Evolutionary conservation across 2,888 invertebrate species (phyloP).

Genomic region (Asteroscopus sphinx): DNA sequence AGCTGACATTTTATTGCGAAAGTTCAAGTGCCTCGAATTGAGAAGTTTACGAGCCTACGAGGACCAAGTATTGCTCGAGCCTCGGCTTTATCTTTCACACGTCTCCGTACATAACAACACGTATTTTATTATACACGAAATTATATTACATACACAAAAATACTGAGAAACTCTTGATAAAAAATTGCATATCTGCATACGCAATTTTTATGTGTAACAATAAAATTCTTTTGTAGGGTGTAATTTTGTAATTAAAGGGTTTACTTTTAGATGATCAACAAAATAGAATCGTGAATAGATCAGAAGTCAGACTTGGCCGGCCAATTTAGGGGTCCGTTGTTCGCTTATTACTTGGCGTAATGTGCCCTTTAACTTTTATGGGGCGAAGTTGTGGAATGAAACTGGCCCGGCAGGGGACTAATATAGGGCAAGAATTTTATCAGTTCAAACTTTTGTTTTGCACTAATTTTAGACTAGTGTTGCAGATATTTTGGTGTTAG

Average conservation of each 20-base stretch:
- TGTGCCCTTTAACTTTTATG: constrained; percentile 89
- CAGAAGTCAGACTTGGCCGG: constrained; percentile 70
- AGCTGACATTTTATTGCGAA: constrained; percentile 54
- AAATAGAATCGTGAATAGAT: constrained; percentile 74
- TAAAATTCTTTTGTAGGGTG: constrained; percentile 33
- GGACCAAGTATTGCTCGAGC: constrained; percentile 32
- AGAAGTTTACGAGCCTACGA: constrained; percentile 55
- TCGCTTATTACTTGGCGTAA: constrained; percentile 87
- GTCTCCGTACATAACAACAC: constrained; percentile 44
- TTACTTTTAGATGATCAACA: constrained; percentile 35
- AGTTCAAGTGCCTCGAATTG: constrained; percentile 51
- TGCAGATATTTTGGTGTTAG: constrained; percentile 52
- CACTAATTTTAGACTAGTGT: constrained; percentile 75
- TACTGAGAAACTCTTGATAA: constrained; percentile 12
- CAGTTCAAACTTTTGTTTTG: constrained; percentile 75
- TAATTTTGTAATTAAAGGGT: constrained; percentile 49
- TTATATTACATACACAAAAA: constrained; percentile 36
- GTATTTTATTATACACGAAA: constrained; percentile 49
- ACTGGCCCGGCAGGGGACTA: constrained; percentile 74
- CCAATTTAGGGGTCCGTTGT: constrained; percentile 83
- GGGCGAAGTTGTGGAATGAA: constrained; percentile 83
- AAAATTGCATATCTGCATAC: constrained; percentile 18
- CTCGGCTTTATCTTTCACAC: constrained; percentile 50
- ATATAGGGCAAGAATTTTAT: constrained; percentile 84
- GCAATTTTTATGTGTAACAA: constrained; percentile 22